Percentiles rank a stretch among this genome's conserved stretches.
These are phyloP conservation scores for Nymphicus hollandicus DNA, from an alignment of 2,113 vertebrate species.

Conservation along the genomic window DNA sequence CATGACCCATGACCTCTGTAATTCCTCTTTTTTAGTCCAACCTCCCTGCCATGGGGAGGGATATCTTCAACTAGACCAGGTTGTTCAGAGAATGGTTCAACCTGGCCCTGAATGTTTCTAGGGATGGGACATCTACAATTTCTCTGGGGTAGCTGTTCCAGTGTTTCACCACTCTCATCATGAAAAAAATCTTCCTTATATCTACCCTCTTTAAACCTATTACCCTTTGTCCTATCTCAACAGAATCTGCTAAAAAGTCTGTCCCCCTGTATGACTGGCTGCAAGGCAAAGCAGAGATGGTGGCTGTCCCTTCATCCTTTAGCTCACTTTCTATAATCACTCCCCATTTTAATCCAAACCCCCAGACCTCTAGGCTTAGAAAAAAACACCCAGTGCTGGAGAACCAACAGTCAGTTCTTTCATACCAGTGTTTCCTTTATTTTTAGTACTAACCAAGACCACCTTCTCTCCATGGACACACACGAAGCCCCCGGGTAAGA, in stretches of 20 bases:
- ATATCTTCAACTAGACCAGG: not conserved
- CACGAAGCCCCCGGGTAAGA: accelerated
- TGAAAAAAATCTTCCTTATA: not conserved
- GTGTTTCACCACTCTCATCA: not conserved
- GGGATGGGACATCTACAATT: not conserved
- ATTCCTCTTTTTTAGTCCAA: no score
- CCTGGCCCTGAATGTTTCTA: not conserved
- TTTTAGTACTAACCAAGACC: accelerated
- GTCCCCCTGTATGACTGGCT: not conserved
- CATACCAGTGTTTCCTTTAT: not conserved
- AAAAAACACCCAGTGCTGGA: not conserved
- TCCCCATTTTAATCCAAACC: not conserved
- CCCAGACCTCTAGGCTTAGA: not conserved
- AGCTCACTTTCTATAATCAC: not conserved
- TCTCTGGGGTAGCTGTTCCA: not conserved
- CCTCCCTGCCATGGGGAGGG: not conserved
- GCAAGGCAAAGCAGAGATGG: not conserved
- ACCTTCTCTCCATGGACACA: not conserved
- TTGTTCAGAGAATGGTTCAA: not conserved
- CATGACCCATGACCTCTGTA: no score
- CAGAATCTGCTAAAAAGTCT: not conserved
- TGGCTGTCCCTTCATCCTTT: not conserved
- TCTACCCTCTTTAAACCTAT: not conserved
- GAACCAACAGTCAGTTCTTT: not conserved
- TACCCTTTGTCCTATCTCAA: not conserved